Evolutionary conservation across 2,888 invertebrate genomes (phyloP).

Genomic region (Callyntrura sp.): DNA sequence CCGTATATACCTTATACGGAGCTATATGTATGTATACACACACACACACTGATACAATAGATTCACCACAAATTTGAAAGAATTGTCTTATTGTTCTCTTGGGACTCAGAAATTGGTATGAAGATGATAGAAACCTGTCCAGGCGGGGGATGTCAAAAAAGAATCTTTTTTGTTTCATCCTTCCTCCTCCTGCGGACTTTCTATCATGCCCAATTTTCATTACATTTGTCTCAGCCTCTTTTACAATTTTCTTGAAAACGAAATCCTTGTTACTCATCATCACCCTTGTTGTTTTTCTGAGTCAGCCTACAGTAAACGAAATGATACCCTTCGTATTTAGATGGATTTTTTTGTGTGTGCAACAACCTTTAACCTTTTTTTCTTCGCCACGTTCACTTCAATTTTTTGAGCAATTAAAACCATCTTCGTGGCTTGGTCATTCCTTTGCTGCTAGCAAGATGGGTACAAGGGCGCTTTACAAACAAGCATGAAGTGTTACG

Average conservation of each 20-base stretch:
- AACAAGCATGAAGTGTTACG: not conserved
- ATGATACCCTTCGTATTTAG: not conserved
- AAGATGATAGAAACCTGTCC: constrained; percentile 68
- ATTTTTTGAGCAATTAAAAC: constrained; percentile 58
- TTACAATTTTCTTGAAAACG: not conserved
- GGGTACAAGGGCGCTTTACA: too few relatives aligned
- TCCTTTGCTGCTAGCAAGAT: not conserved
- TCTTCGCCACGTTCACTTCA: not conserved
- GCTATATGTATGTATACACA: not conserved
- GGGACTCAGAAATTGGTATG: constrained; percentile 44
- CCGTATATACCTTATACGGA: too few relatives aligned
- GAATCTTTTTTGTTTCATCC: constrained; percentile 21
- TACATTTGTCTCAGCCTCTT: constrained; percentile 41
- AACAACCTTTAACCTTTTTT: constrained; percentile 43
- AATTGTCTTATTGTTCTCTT: constrained; percentile 8
- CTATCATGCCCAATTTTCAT: constrained; percentile 58
- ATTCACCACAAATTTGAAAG: constrained; percentile 52
- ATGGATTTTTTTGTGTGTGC: constrained; percentile 23
- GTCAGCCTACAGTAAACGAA: constrained; percentile 4
- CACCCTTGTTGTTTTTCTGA: constrained; percentile 44
- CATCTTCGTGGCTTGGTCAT: not conserved
- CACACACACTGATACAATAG: constrained; percentile 7
- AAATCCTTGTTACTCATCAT: constrained; percentile 12
- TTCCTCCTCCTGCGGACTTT: constrained; percentile 45
- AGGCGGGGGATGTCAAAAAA: constrained; percentile 71